These are phyloP conservation scores for Melitaea athalia DNA, from an alignment of 2,888 invertebrate genomes.

Conservation along the genomic window DNA sequence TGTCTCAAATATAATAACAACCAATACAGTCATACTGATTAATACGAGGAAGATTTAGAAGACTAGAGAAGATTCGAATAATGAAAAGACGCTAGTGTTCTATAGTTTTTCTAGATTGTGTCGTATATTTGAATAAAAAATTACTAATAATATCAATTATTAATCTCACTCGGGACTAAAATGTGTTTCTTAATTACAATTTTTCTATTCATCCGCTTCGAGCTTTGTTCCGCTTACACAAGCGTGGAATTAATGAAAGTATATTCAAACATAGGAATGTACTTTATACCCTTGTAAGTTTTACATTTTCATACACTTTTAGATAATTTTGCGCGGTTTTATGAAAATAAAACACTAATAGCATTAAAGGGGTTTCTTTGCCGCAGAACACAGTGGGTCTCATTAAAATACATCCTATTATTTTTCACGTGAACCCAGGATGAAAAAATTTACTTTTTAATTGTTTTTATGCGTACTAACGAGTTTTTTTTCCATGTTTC, in stretches of 20 bases:
- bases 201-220: slow-evolving; percentile 9
- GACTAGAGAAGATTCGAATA: neutral
- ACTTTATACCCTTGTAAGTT: slow-evolving; percentile 19
- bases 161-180: neutral
- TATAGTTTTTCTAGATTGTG: neutral
- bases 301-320: slow-evolving; percentile 11
- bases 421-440: slow-evolving; percentile 26
- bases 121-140: neutral
- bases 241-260: slow-evolving; percentile 9
- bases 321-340: slow-evolving; percentile 2
- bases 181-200: slow-evolving; percentile 8
- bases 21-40: too few species aligned
- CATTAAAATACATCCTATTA: slow-evolving; percentile 30
- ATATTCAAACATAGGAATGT: slow-evolving; percentile 7
- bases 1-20: too few species aligned
- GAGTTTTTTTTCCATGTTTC: slow-evolving; percentile 8
- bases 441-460: slow-evolving; percentile 24
- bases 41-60: too few species aligned
- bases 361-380: slow-evolving; percentile 3
- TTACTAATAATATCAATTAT: neutral
- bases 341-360: slow-evolving; percentile 7
- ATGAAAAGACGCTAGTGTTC: neutral
- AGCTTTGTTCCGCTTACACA: slow-evolving; percentile 9
- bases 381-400: slow-evolving; percentile 15
- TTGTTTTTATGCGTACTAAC: slow-evolving; percentile 23